A percentile compares a stretch with the other conserved stretches of the same genome.
Conservation (phyloP, 1,140 invertebrate genomes). For the Uloborus diversus region DNA sequence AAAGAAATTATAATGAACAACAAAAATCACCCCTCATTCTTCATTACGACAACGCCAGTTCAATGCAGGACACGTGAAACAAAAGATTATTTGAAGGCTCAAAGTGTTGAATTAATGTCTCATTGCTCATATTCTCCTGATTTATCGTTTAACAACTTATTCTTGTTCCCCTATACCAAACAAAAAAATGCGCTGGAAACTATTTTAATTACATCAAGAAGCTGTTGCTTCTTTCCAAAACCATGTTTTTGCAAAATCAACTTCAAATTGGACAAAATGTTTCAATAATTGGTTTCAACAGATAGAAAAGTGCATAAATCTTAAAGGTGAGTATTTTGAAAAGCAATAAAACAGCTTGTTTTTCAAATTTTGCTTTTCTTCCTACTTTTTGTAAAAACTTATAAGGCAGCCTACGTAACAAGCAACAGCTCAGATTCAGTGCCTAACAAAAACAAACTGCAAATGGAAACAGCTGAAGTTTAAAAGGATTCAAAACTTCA, state of each 20-base stretch:
- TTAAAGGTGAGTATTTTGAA: slow-evolving; percentile 3
- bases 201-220: not conserved
- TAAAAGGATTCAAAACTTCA: not conserved
- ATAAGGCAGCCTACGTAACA: not conserved
- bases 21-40: not conserved
- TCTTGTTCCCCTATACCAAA: not conserved
- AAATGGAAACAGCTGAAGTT: not conserved
- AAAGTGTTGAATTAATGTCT: not conserved
- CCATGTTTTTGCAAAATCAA: not conserved
- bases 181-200: not conserved
- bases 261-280: not conserved
- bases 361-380: too few species aligned
- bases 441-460: not conserved
- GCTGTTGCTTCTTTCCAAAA: not conserved
- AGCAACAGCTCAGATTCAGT: not conserved
- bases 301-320: slow-evolving; percentile 9
- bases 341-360: too few species aligned
- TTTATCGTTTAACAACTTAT: not conserved
- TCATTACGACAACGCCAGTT: not conserved
- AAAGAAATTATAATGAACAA: slow-evolving; percentile 12
- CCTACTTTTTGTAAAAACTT: not conserved
- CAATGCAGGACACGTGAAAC: not conserved
- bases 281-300: not conserved
- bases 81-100: not conserved
- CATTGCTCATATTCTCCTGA: not conserved